phyloP scores from a whole-genome alignment of 2,797 vertebrate species.

The Scolopax bukidnonensis region DNA sequence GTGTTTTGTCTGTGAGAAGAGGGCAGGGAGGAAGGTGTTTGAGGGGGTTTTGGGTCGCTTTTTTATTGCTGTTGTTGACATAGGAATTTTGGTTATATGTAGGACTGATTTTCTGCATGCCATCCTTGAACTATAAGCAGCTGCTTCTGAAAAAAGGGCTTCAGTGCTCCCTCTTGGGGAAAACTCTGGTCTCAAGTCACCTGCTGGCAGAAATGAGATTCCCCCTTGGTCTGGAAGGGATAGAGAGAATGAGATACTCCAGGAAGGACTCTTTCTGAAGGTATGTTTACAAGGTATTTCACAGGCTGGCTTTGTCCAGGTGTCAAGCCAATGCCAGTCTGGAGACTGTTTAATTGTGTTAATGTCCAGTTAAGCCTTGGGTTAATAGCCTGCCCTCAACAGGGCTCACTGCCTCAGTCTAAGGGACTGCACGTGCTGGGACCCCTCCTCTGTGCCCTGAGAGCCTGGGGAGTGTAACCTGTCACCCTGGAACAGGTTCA shows the following conservation, averaged over 20 bases:
- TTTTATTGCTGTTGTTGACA: background rate
- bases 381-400: background rate
- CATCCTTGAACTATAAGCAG: background rate
- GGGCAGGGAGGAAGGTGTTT: background rate
- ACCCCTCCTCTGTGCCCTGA: background rate
- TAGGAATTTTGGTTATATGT: background rate
- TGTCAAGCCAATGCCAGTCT: background rate
- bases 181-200: background rate
- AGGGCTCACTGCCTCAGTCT: background rate
- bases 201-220: background rate
- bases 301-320: background rate
- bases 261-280: background rate
- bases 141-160: background rate
- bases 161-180: background rate
- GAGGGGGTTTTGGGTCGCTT: background rate
- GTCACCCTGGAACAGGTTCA: background rate
- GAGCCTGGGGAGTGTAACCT: background rate
- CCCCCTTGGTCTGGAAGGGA: background rate
- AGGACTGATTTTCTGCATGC: background rate
- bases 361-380: background rate
- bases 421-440: rapidly evolving
- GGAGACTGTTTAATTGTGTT: background rate
- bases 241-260: rapidly evolving
- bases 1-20: background rate
- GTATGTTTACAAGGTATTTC: background rate